phyloP scores from a whole-genome alignment of 2,113 vertebrate species.

The Seriola rivoliana region DNA sequence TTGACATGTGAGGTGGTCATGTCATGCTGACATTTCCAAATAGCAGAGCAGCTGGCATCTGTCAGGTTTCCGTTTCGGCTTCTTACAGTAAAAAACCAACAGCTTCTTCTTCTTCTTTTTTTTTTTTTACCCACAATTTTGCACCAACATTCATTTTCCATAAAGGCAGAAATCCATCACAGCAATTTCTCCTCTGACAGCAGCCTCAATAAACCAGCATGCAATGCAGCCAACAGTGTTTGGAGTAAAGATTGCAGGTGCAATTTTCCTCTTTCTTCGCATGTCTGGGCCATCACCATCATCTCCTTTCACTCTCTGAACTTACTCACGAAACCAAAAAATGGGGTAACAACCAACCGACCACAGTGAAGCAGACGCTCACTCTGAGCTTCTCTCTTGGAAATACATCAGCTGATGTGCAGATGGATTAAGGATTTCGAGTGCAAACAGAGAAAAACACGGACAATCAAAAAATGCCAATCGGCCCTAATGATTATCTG shows the following conservation, averaged over 20 bases:
- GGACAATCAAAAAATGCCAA: background rate
- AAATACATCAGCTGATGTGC: background rate
- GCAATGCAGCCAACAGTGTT: background rate
- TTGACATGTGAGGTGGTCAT: background rate
- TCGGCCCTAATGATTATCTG: background rate
- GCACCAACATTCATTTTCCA: background rate
- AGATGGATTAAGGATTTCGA: background rate
- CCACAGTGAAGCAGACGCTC: too few relatives aligned
- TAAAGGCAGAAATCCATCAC: constrained; percentile 4
- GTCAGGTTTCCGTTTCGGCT: background rate
- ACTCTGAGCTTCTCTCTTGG: background rate
- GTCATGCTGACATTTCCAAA: background rate
- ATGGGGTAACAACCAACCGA: background rate
- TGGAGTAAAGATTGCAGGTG: background rate
- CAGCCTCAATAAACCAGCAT: background rate
- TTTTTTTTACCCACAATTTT: background rate
- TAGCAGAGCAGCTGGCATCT: background rate
- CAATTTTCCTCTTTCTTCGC: background rate
- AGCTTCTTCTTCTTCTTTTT: background rate
- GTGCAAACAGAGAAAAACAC: background rate
- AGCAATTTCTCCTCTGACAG: background rate
- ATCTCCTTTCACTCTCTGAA: background rate
- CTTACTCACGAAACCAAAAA: background rate
- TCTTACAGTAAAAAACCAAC: background rate
- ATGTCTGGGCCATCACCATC: background rate